These are phyloP conservation scores for Protonemura montana DNA, from an alignment of 2,888 invertebrate species.

Conservation along the genomic window DNA sequence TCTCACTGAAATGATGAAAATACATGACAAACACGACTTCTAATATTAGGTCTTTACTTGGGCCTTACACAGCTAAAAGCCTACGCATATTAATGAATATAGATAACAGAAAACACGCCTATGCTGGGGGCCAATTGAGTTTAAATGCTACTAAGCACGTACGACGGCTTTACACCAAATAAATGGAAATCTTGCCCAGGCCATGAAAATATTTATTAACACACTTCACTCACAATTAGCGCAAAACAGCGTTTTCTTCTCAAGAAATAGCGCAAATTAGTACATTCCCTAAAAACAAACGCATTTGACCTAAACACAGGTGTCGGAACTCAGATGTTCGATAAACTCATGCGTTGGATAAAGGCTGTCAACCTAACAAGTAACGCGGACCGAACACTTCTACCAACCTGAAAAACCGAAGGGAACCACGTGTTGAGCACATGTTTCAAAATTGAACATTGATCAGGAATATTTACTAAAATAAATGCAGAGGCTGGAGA, in stretches of 20 bases:
- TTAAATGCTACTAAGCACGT: no score
- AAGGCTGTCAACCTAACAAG: background rate
- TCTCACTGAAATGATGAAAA: slow-evolving; percentile 9
- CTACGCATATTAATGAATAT: background rate
- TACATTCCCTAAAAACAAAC: background rate
- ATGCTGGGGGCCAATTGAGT: background rate
- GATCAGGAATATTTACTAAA: no score
- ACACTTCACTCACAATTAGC: background rate
- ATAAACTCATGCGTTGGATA: background rate
- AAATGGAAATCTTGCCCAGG: background rate
- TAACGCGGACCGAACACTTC: background rate
- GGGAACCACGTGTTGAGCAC: background rate
- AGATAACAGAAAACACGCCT: background rate
- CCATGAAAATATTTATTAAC: background rate
- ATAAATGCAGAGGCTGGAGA: no score
- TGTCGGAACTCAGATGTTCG: background rate
- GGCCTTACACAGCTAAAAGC: no score
- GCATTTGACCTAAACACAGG: background rate
- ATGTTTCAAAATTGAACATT: background rate
- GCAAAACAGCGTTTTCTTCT: background rate
- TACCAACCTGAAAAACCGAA: background rate
- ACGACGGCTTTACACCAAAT: background rate
- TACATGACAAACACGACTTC: background rate
- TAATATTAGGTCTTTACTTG: no score
- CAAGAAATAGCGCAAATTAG: background rate